Evolutionary conservation across 2,888 invertebrate genomes (phyloP).

Genomic region (Oasisia sp.): DNA sequence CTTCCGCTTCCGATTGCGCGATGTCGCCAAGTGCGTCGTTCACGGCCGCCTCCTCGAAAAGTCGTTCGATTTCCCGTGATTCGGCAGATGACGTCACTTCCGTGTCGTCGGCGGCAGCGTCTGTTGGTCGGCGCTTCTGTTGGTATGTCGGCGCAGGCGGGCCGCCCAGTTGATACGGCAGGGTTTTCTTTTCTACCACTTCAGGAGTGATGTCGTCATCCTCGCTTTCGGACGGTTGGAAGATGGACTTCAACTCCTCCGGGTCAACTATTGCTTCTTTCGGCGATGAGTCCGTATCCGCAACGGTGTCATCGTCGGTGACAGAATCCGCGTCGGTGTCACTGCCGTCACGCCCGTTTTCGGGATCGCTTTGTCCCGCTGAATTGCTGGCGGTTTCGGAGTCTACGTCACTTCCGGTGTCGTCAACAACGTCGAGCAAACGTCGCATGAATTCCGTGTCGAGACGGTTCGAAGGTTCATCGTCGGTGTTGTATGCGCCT

Average conservation of each 20-base stretch:
- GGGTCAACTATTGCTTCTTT: not conserved
- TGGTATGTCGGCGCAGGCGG: not conserved
- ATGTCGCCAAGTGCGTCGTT: not conserved
- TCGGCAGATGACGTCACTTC: not conserved
- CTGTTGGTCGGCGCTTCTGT: not conserved
- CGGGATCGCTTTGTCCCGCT: not conserved
- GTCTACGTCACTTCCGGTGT: not conserved
- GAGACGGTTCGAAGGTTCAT: not conserved
- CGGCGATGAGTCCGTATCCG: not conserved
- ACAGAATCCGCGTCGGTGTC: not conserved
- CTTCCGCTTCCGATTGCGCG: not conserved
- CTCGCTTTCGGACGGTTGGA: not conserved
- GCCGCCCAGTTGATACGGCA: not conserved
- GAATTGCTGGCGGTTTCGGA: not conserved
- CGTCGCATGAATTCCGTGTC: constrained; percentile 5
- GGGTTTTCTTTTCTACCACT: not conserved
- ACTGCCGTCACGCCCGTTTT: not conserved
- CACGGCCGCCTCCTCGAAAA: not conserved
- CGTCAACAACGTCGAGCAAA: not conserved
- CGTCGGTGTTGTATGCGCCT: not conserved
- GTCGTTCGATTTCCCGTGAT: not conserved
- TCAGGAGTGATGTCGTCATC: not conserved
- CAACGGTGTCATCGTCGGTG: not conserved
- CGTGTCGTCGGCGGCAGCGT: not conserved
- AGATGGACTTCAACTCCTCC: not conserved